phyloP scores from a whole-genome alignment of 2,888 invertebrate genomes.

The Metellina segmentata region DNA sequence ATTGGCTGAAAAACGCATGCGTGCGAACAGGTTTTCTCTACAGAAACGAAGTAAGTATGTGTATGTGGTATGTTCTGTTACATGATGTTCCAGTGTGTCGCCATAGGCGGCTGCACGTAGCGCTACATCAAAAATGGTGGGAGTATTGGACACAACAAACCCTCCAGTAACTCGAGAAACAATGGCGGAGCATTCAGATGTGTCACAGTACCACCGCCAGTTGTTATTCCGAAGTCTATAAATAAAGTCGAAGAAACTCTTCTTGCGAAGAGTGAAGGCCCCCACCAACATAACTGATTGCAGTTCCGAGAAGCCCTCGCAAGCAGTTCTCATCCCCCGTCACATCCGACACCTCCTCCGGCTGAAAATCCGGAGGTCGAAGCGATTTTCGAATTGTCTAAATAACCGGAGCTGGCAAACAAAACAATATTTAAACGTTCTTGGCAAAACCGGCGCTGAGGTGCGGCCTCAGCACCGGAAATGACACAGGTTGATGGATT shows the following conservation, averaged over 20 bases:
- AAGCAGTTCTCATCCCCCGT: neutral
- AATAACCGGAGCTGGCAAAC: neutral
- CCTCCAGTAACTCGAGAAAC: neutral
- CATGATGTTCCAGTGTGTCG: no score
- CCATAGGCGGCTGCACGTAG: no score
- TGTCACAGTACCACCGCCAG: neutral
- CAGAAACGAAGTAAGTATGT: no score
- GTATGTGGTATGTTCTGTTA: no score
- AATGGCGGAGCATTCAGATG: neutral
- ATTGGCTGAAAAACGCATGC: no score
- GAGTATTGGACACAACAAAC: no score
- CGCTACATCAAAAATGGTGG: no score
- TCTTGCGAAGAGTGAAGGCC: neutral
- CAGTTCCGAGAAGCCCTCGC: neutral
- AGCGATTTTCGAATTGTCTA: neutral
- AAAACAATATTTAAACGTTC: neutral
- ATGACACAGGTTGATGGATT: constrained; percentile 64
- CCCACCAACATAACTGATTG: neutral
- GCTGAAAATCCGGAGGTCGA: neutral
- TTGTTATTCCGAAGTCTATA: neutral
- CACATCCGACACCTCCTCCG: neutral
- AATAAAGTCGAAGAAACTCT: neutral
- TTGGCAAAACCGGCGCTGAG: constrained; percentile 55
- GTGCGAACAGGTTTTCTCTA: no score
- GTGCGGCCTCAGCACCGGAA: constrained; percentile 64